Percentiles rank a stretch among this genome's conserved stretches.
phyloP scores from a whole-genome alignment of 2,113 vertebrate genomes.

The Bostrychus sinensis region DNA sequence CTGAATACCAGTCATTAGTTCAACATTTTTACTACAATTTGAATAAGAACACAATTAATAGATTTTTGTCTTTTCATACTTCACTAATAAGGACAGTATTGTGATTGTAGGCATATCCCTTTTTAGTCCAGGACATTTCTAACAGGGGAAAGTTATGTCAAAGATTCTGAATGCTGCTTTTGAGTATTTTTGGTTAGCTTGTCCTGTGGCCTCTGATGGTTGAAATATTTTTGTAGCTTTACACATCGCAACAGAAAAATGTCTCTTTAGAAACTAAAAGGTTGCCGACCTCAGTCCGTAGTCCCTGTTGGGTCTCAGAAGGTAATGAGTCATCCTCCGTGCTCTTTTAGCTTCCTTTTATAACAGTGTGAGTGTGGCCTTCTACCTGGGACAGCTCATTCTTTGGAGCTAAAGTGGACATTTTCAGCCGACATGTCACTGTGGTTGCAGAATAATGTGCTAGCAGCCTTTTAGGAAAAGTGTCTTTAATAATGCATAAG shows the following conservation, averaged over 20 bases:
- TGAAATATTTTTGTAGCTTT: not conserved
- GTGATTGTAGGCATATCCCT: not conserved
- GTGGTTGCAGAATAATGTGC: constrained; percentile 74
- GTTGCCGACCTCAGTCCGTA: not conserved
- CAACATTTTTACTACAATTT: too few species aligned
- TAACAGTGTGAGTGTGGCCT: not conserved
- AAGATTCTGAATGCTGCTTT: not conserved
- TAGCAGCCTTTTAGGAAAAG: constrained; percentile 81
- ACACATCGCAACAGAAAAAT: not conserved
- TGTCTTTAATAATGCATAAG: constrained; percentile 81
- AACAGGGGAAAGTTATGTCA: not conserved
- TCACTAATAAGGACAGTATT: too few species aligned
- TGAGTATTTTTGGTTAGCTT: not conserved
- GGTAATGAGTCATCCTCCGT: constrained; percentile 2
- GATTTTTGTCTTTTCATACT: too few species aligned
- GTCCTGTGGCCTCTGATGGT: not conserved
- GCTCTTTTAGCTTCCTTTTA: constrained; percentile 26
- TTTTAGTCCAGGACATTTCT: not conserved
- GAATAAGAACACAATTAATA: too few species aligned
- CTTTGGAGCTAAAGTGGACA: constrained; percentile 57
- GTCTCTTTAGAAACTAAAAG: not conserved
- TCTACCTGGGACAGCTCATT: constrained; percentile 13
- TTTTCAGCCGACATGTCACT: constrained; percentile 71
- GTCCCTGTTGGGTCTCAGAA: not conserved
- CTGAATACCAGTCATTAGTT: too few species aligned